A percentile compares a stretch with the other conserved stretches of the same genome.
Conservation (phyloP, 2,113 vertebrate species). For the Malurus alboscapulatus region DNA sequence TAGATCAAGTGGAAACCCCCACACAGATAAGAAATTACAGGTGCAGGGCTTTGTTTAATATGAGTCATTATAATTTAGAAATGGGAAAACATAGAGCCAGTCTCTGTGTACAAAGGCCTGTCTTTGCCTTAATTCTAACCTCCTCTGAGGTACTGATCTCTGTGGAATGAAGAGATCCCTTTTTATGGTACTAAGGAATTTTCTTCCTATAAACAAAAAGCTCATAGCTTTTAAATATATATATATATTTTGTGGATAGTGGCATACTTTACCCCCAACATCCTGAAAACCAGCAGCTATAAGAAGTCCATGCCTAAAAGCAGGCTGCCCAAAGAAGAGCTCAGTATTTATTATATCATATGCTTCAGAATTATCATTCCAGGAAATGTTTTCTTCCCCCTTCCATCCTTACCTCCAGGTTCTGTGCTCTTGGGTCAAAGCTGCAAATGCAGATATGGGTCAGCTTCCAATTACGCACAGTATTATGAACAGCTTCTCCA, state of each 20-base stretch:
- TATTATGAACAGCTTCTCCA: neutral
- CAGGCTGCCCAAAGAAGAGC: neutral
- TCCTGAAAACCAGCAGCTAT: neutral
- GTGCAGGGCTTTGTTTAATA: neutral
- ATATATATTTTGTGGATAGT: neutral
- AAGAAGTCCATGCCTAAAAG: neutral
- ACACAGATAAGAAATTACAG: neutral
- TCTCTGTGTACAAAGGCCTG: neutral
- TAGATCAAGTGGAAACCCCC: neutral
- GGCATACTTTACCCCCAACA: neutral
- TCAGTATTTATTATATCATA: neutral
- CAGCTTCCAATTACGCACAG: neutral
- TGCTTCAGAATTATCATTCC: neutral
- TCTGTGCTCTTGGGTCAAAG: neutral
- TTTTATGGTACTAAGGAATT: conserved; percentile 15
- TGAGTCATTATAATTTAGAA: neutral
- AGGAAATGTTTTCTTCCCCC: neutral
- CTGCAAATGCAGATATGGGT: neutral
- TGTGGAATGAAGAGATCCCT: neutral
- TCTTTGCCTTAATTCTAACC: conserved; percentile 57
- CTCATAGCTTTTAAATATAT: neutral
- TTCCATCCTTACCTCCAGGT: neutral
- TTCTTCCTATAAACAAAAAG: conserved; percentile 4
- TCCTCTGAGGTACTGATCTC: conserved; percentile 27
- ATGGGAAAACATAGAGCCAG: neutral